Percentiles rank a stretch among this genome's conserved stretches.
These are phyloP conservation scores for Chrysolina haemoptera DNA, from an alignment of 2,888 invertebrate species.

Conservation along the genomic window DNA sequence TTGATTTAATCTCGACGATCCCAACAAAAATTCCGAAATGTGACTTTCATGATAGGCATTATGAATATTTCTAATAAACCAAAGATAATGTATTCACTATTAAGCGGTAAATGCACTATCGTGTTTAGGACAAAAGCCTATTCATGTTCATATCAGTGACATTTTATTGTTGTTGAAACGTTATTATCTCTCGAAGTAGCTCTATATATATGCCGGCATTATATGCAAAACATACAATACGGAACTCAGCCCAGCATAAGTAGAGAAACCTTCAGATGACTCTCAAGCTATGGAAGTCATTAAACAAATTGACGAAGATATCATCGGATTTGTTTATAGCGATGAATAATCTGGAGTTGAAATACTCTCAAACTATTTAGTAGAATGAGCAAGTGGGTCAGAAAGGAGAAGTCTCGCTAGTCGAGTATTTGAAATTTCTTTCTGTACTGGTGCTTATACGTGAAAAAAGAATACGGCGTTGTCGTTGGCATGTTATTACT, in stretches of 20 bases:
- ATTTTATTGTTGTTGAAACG: slow-evolving; percentile 43
- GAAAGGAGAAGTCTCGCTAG: not conserved
- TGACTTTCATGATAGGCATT: slow-evolving; percentile 23
- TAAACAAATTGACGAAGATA: slow-evolving; percentile 23
- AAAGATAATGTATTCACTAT: slow-evolving; percentile 30
- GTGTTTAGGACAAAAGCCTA: slow-evolving; percentile 43
- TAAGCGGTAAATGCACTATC: slow-evolving; percentile 39
- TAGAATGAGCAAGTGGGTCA: slow-evolving; percentile 19
- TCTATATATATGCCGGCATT: slow-evolving; percentile 35
- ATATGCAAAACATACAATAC: slow-evolving; percentile 30
- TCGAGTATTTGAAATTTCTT: not conserved
- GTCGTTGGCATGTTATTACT: too few relatives aligned
- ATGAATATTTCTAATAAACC: slow-evolving; percentile 20
- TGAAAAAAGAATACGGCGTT: not conserved
- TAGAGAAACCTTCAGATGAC: slow-evolving; percentile 19
- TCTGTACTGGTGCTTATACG: not conserved
- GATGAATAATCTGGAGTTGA: slow-evolving; percentile 13
- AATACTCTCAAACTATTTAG: not conserved
- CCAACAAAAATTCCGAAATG: slow-evolving; percentile 15
- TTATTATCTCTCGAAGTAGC: slow-evolving; percentile 35
- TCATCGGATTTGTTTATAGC: slow-evolving; percentile 19
- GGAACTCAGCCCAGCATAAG: slow-evolving; percentile 6
- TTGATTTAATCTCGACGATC: slow-evolving; percentile 11
- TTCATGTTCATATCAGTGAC: slow-evolving; percentile 41
- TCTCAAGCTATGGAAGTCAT: slow-evolving; percentile 13